Evolutionary conservation across 2,797 vertebrate species (phyloP).

Genomic region (Lepilemur septentrionalis): DNA sequence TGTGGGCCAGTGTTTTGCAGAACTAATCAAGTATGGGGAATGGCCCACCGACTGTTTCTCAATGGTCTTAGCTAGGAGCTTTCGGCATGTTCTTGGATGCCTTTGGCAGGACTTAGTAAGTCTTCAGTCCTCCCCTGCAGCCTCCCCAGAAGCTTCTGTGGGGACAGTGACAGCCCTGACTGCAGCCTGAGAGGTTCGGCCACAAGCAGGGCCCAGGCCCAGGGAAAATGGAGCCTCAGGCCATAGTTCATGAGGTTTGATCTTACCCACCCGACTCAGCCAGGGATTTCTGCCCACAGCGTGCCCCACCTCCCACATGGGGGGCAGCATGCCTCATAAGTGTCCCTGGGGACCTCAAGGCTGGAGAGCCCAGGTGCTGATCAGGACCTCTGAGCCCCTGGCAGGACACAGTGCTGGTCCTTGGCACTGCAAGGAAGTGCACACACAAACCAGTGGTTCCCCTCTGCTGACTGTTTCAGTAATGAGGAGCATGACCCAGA

Average conservation of each 20-base stretch:
- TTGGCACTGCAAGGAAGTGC: background rate
- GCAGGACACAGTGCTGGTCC: no score
- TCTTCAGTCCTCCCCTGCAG: background rate
- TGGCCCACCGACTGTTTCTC: background rate
- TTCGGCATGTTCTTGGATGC: background rate
- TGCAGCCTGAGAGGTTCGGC: background rate
- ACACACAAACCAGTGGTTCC: background rate
- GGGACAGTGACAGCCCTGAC: background rate
- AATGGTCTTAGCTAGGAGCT: background rate
- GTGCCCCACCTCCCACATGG: rapidly evolving
- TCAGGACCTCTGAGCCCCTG: background rate
- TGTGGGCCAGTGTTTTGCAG: background rate
- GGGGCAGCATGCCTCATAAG: no score
- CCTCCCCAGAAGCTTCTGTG: background rate
- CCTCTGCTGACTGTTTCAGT: background rate
- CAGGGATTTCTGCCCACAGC: background rate
- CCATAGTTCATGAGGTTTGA: background rate
- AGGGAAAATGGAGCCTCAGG: background rate
- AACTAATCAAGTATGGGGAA: background rate
- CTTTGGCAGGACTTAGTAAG: background rate
- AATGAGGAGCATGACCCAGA: background rate
- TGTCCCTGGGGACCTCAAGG: background rate
- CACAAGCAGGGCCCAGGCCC: background rate
- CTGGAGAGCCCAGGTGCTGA: background rate
- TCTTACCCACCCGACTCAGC: background rate